Conservation (phyloP, 2,797 vertebrate species). For the Tenualosa ilisha region DNA sequence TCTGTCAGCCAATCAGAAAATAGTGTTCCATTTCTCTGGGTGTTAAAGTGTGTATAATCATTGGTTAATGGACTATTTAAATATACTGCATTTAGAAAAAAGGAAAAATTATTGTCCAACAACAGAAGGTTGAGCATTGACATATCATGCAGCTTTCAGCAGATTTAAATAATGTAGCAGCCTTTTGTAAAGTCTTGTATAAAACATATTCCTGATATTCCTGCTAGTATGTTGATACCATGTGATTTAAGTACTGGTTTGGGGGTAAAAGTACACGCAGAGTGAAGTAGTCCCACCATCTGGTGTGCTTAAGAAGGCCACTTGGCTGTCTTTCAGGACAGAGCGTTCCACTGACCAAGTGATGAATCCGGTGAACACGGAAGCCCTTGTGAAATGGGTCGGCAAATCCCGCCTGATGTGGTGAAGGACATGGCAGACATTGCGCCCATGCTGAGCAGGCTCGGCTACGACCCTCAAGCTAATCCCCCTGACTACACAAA, state of each 20-base stretch:
- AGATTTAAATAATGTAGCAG: not conserved
- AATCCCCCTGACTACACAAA: conserved; percentile 84
- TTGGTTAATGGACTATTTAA: no score
- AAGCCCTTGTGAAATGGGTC: conserved; percentile 82
- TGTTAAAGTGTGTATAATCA: no score
- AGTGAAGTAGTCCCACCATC: not conserved
- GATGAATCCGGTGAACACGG: conserved; percentile 86
- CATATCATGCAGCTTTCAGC: not conserved
- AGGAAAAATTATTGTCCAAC: not conserved
- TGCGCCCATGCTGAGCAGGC: conserved; percentile 80
- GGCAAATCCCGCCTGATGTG: conserved; percentile 84
- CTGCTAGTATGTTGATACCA: no score
- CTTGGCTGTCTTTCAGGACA: conserved; percentile 56
- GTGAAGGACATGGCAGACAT: conserved; percentile 83
- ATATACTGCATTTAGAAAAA: not conserved
- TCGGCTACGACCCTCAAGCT: conserved; percentile 84
- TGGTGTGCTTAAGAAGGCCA: not conserved
- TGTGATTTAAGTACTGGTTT: no score
- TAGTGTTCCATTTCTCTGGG: no score
- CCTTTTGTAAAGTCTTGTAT: not conserved
- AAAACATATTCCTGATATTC: no score
- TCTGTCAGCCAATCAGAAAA: no score
- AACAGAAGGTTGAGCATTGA: not conserved
- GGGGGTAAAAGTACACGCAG: not conserved
- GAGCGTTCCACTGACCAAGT: conserved; percentile 88